phyloP scores from a whole-genome alignment of 2,888 invertebrate genomes.

The Leptopilina drosophilae region DNA sequence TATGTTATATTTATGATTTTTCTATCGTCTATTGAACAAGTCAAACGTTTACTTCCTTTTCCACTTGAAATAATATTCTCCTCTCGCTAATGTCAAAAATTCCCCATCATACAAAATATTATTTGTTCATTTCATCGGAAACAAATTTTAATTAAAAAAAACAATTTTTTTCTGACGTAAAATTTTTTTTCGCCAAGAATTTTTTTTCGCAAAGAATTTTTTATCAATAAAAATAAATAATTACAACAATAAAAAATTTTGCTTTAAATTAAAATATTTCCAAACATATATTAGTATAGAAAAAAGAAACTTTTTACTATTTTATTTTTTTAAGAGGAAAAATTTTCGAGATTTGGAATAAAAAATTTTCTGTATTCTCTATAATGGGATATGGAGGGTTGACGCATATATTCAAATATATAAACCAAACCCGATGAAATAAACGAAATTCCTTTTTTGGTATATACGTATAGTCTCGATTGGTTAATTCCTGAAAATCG shows the following conservation, averaged over 20 bases:
- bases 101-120: too few species aligned
- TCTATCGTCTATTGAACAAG: background rate
- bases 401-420: background rate
- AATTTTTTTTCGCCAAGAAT: too few species aligned
- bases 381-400: background rate
- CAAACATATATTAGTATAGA: too few species aligned
- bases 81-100: background rate
- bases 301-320: too few species aligned
- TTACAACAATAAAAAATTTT: too few species aligned
- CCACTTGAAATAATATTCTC: background rate
- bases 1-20: constrained; percentile 17
- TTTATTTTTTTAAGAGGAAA: background rate
- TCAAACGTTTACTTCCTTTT: background rate
- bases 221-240: too few species aligned
- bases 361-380: too few species aligned
- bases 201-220: too few species aligned
- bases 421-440: background rate
- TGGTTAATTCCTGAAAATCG: constrained; percentile 25
- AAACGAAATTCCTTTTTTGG: background rate
- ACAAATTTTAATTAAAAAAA: too few species aligned
- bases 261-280: too few species aligned
- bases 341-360: background rate
- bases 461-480: background rate
- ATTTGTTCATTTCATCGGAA: too few species aligned
- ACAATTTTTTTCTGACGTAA: too few species aligned